Percentiles rank a stretch among this genome's conserved stretches.
These are phyloP conservation scores for Eurytoma californica DNA, from an alignment of 2,888 invertebrate species.

Conservation along the genomic window DNA sequence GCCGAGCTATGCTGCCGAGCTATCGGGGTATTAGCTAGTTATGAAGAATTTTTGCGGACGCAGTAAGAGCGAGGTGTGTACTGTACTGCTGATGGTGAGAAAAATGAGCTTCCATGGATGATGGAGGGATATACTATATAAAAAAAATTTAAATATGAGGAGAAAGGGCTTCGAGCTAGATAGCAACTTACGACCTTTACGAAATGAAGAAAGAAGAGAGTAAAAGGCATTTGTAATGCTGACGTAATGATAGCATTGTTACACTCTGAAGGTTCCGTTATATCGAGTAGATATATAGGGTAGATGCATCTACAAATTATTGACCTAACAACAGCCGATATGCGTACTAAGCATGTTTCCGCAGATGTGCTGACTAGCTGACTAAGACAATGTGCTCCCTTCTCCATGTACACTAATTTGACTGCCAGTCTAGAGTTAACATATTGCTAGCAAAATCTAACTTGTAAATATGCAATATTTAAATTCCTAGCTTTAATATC, in stretches of 20 bases:
- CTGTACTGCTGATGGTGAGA: slow-evolving; percentile 4
- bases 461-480: too few relatives aligned
- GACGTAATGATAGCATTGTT: too few relatives aligned
- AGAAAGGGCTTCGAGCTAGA: not conserved
- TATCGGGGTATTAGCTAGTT: slow-evolving; percentile 56
- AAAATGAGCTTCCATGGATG: slow-evolving; percentile 21
- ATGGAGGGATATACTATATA: not conserved
- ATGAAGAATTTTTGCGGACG: slow-evolving; percentile 59
- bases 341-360: not conserved
- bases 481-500: too few relatives aligned
- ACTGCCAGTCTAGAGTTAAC: not conserved
- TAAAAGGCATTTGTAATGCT: too few relatives aligned
- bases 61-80: not conserved
- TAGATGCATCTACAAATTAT: not conserved
- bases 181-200: too few relatives aligned
- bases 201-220: too few relatives aligned
- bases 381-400: slow-evolving; percentile 1
- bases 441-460: too few relatives aligned
- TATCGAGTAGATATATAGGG: not conserved
- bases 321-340: not conserved
- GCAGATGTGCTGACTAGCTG: slow-evolving; percentile 1
- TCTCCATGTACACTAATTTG: not conserved
- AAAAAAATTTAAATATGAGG: not conserved
- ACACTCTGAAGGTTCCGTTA: not conserved
- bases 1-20: slow-evolving; percentile 1